phyloP scores from a whole-genome alignment of 2,888 invertebrate species.

The Rotaria magnacalcarata region DNA sequence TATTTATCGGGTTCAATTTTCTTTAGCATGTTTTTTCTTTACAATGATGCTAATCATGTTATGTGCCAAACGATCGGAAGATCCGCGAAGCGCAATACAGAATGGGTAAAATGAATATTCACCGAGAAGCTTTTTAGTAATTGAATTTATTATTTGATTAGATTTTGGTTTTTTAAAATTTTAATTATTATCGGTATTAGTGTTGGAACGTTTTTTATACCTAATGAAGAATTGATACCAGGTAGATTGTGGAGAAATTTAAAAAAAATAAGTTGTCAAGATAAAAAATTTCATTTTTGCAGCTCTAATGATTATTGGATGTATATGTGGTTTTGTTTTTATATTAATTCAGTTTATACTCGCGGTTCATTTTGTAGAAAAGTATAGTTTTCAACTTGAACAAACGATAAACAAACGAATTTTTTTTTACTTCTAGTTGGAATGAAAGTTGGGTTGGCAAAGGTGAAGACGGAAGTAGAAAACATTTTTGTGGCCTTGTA shows the following conservation, averaged over 20 bases:
- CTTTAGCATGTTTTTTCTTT: slow-evolving; percentile 83
- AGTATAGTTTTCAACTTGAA: background rate
- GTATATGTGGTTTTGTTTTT: slow-evolving; percentile 90
- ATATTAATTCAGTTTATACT: slow-evolving; percentile 91
- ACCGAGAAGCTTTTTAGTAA: background rate
- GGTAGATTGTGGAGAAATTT: background rate
- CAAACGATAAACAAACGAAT: background rate
- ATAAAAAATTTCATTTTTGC: background rate
- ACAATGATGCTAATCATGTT: slow-evolving; percentile 64
- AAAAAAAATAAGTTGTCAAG: too few species aligned
- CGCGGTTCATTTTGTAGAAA: slow-evolving; percentile 93
- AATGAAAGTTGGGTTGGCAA: slow-evolving; percentile 92
- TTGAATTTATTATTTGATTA: background rate
- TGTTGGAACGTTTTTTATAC: slow-evolving; percentile 93
- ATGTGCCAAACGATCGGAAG: slow-evolving; percentile 82
- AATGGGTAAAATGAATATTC: slow-evolving; percentile 67
- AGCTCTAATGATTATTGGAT: slow-evolving; percentile 63
- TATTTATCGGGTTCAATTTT: slow-evolving; percentile 91
- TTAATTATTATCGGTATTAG: slow-evolving; percentile 80
- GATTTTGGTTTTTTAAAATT: slow-evolving; percentile 93
- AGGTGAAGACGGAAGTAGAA: slow-evolving; percentile 41
- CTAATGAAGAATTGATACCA: slow-evolving; percentile 58
- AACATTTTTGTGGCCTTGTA: slow-evolving; percentile 61
- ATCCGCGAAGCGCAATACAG: slow-evolving; percentile 85
- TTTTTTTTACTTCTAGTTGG: slow-evolving; percentile 62